A percentile compares a stretch with the other conserved stretches of the same genome.
Conservation (phyloP, 2,888 invertebrate genomes). For the Hyposoter didymator region DNA sequence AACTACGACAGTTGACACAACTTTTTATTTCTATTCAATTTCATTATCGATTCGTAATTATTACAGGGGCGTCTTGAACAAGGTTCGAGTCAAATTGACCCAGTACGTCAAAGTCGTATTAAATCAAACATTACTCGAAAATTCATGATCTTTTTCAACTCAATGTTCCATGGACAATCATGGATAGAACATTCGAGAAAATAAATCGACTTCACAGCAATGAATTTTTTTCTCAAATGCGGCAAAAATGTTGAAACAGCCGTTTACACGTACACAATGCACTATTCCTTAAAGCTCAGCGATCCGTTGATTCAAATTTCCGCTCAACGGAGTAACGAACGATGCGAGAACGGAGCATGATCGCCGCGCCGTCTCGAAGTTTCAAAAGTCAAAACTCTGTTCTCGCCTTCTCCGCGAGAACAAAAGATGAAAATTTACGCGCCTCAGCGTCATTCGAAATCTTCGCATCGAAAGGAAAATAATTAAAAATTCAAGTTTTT, state of each 20-base stretch:
- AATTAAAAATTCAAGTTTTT: neutral
- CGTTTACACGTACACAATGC: neutral
- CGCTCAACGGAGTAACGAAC: conserved; percentile 60
- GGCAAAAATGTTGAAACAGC: neutral
- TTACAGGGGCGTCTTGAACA: too few species aligned
- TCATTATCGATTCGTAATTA: neutral
- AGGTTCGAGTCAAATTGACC: too few species aligned
- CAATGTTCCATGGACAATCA: neutral
- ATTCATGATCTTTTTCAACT: neutral
- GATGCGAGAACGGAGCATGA: conserved; percentile 57
- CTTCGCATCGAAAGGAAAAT: neutral
- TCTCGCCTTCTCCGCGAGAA: neutral
- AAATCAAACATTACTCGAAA: too few species aligned
- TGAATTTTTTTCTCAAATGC: neutral
- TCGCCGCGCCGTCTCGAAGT: conserved; percentile 44
- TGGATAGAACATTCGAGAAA: neutral
- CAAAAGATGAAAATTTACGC: neutral
- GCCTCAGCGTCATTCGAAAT: neutral
- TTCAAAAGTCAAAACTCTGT: neutral
- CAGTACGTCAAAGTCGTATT: too few species aligned
- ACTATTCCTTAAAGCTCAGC: conserved; percentile 56
- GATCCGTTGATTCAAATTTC: conserved; percentile 68
- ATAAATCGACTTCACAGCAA: neutral
- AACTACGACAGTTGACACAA: neutral
- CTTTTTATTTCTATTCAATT: neutral